Conservation (phyloP, 64 coral and sea anemone species). For the Actinia tenebrosa region DNA sequence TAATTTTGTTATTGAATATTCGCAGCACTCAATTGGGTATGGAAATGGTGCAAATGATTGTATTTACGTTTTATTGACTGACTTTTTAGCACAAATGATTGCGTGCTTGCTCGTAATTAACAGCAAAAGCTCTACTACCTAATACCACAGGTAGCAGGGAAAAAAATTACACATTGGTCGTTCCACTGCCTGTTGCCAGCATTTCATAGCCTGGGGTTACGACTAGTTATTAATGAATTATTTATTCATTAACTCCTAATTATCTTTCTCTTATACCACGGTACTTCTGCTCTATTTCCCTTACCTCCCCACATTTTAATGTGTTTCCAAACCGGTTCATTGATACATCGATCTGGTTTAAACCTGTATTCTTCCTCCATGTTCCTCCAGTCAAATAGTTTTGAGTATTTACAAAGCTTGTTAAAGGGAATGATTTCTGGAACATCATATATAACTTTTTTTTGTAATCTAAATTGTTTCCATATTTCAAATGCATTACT, state of each 20-base stretch:
- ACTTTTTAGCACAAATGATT: too few species aligned
- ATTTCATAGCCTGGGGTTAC: too few species aligned
- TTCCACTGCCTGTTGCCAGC: too few species aligned
- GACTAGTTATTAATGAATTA: too few species aligned
- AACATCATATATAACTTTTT: background rate
- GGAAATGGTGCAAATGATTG: too few species aligned
- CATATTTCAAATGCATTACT: background rate
- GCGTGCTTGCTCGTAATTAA: too few species aligned
- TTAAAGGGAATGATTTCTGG: background rate
- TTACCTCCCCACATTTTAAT: background rate
- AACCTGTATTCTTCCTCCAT: background rate
- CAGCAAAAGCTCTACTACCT: too few species aligned
- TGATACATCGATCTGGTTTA: background rate
- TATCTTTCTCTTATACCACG: background rate
- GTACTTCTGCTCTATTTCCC: background rate
- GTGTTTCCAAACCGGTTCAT: background rate
- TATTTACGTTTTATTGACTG: too few species aligned
- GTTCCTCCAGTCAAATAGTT: background rate
- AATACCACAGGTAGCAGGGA: too few species aligned
- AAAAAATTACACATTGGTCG: too few species aligned
- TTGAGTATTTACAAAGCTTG: background rate
- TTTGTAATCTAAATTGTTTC: background rate
- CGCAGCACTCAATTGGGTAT: too few species aligned
- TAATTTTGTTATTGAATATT: too few species aligned
- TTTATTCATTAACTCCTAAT: background rate